Base-by-base conservation (phyloP, 2,888 invertebrate genomes). In the Euplagia quadripunctaria region DNA sequence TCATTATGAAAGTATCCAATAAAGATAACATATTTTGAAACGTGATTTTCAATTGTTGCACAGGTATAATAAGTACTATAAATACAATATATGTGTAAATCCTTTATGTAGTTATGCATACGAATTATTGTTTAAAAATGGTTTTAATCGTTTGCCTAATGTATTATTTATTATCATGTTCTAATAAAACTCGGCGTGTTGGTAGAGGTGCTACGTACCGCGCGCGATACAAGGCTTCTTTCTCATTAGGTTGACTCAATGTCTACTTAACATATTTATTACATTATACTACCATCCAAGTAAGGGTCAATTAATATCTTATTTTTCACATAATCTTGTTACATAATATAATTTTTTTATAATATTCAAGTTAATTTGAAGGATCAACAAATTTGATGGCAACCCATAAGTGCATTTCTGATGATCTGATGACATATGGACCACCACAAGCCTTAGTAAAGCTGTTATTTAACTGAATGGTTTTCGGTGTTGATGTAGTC, bases 1-100 rank as follows among this genome's bases (percentile, higher is more conserved):
- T 87, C 85, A 81, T 80, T 87, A 89, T 88, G 88, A 91, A 90
- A 90, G 85, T 83, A 85, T 89, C 88, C 89, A 87, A 87, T 87
- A 86, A 86, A 89, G 85, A 84, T 84, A 31, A 31, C 31, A 31
- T 85, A 85, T 87, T 88, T 85, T 88, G 82, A 88, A 89, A 82
- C 68, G 16, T 74, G 66, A 46, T 69, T 71, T 75, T 68, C 65
- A 66, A 61, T 69, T 46, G 17, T 65, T 72, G 65, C 41, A 63
- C 64, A 72, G 72, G 51, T 69, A 70, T 69, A 77, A 75, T 74
- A 20, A 9, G 31, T 31, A 31, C 2, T 9, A 6, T 46, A 46
- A 1, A 46, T 8, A 9, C 6, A 4, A 43, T 43, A 46, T 8
- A 46, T 8, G 9, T 46, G 0, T 46, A 46, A 8, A 31, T 16